Percentiles rank a stretch among this genome's conserved stretches.
Conservation (phyloP, 2,113 vertebrate species). For the Spilogale gracilis region DNA sequence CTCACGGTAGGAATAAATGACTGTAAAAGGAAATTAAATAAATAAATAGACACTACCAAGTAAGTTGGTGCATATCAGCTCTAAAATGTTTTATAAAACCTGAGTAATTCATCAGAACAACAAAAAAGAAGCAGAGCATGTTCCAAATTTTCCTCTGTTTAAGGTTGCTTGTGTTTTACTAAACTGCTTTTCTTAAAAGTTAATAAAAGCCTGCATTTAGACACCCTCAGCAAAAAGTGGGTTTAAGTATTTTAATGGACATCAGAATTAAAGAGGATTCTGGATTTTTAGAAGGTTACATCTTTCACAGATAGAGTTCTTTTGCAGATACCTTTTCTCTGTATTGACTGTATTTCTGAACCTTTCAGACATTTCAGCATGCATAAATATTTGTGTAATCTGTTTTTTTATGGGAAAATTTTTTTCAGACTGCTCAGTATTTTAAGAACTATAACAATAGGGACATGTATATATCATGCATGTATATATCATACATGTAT, state of each 20-base stretch:
- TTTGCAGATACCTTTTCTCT: neutral
- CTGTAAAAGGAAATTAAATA: neutral
- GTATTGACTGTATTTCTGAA: neutral
- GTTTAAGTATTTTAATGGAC: constrained; percentile 11
- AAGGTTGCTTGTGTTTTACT: constrained; percentile 36
- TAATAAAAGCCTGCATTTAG: neutral
- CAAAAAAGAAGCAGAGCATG: neutral
- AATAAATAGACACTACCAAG: neutral
- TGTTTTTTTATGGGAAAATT: neutral
- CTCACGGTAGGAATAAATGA: neutral
- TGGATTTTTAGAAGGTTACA: constrained; percentile 36
- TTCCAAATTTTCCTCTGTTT: neutral
- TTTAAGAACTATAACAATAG: neutral
- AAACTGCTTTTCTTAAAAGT: constrained; percentile 3
- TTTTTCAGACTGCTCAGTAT: neutral
- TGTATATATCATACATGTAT: no score
- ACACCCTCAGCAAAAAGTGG: neutral
- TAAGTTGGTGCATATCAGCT: neutral
- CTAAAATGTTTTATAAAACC: neutral
- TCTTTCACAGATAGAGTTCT: neutral
- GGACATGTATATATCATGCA: neutral
- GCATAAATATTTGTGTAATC: neutral
- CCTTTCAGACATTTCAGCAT: neutral
- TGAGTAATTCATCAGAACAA: neutral
- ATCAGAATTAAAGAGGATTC: neutral